A percentile compares a stretch with the other conserved stretches of the same genome.
phyloP scores from a whole-genome alignment of 2,888 invertebrate species.

The Ischnura elegans region DNA sequence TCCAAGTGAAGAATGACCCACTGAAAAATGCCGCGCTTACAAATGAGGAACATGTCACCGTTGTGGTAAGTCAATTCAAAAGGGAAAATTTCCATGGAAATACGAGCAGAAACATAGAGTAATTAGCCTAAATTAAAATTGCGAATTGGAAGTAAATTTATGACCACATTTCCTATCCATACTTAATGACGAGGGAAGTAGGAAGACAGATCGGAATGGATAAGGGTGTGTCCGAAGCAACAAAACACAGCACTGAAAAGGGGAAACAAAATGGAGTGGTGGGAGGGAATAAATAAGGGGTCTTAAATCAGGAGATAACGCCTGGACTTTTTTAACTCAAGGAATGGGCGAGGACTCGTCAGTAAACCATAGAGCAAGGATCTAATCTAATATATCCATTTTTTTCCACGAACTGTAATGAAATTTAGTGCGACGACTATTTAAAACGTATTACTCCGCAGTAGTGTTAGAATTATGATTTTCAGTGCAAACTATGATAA shows the following conservation, averaged over 20 bases:
- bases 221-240: conserved; percentile 9
- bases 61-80: conserved; percentile 3
- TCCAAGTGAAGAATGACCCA: not conserved
- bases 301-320: conserved; percentile 43
- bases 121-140: conserved; percentile 27
- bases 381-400: not conserved
- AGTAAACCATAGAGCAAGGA: not conserved
- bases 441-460: not conserved
- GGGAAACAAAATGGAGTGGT: not conserved
- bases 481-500: no score
- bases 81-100: not conserved
- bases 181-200: not conserved
- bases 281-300: conserved; percentile 26
- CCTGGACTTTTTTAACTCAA: conserved; percentile 27
- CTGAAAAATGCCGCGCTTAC: not conserved
- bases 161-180: not conserved
- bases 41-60: not conserved
- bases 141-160: conserved; percentile 19
- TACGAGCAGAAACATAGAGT: not conserved
- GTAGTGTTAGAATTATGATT: no score
- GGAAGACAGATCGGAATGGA: not conserved
- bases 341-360: conserved; percentile 1
- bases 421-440: not conserved
- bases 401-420: not conserved
- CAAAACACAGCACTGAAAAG: not conserved